phyloP scores from a whole-genome alignment of 2,113 vertebrate genomes.

The Egretta garzetta region DNA sequence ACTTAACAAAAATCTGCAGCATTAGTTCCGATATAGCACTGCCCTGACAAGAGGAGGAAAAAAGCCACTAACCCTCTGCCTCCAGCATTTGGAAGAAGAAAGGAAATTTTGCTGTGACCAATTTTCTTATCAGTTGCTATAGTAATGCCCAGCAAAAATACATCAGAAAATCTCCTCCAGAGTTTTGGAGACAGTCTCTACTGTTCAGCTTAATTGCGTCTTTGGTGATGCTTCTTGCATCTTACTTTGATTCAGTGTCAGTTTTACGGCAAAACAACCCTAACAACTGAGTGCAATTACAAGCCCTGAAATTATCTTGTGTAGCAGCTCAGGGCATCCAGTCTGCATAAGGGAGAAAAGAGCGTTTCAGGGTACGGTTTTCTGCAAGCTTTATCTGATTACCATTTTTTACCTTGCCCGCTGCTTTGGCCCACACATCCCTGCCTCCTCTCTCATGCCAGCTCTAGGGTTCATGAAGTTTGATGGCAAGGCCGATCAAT shows the following conservation, averaged over 20 bases:
- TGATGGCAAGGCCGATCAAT: neutral
- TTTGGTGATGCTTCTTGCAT: neutral
- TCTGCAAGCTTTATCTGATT: neutral
- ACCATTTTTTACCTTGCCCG: neutral
- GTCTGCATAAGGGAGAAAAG: neutral
- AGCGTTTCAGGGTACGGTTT: neutral
- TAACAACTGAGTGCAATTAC: neutral
- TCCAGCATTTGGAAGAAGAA: neutral
- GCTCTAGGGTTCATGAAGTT: neutral
- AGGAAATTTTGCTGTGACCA: neutral
- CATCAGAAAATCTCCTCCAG: neutral
- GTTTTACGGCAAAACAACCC: neutral
- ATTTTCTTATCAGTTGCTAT: neutral
- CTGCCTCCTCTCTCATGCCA: neutral
- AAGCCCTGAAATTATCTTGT: neutral
- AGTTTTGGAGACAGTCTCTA: neutral
- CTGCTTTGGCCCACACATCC: neutral
- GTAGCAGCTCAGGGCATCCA: neutral
- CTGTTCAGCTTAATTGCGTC: neutral
- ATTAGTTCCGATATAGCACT: neutral
- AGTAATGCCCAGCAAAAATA: neutral
- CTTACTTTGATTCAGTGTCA: neutral
- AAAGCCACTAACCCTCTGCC: neutral
- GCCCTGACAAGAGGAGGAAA: neutral
- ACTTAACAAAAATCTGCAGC: neutral